Evolutionary conservation across 2,797 vertebrate species (phyloP), one percentile per base, ranked within the genome.

Genomic region (Bradypodion ventrale): DNA sequence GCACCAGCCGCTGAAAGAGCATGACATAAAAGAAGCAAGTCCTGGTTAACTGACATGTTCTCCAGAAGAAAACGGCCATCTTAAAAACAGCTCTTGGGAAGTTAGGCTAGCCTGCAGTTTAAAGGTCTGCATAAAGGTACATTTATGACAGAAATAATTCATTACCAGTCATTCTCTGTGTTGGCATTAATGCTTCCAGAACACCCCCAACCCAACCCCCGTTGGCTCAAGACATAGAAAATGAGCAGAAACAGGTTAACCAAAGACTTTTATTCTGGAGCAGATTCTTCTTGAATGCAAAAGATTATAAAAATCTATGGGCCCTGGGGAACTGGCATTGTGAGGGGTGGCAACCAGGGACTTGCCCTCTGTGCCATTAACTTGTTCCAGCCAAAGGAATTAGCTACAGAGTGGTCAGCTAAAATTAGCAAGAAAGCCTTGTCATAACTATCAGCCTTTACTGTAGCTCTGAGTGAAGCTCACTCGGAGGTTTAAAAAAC

Each of bases 1-100:
- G 92, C 83, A 95, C 93, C 73, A 95, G 89, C 13, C 94, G 93
- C 91, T 95, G 92, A 0, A 87, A 82, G 70, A 80, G 84, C 83
- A 93, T 74, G 60, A 88, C 82, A 91, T 88, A 83, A 52, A 85
- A 80, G 75, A 35, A 68, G 82, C 15, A 72, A 59, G 52, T 6
- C 25, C 81, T 29, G 35, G 74, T 84, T 87, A 82, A 82, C 16
- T 25, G 15, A 15, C 23, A 25, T 3, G 69, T 35, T 56, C 32
- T 49, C 42, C 19, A 63, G 52, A 23, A 82, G 75, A 46, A 49
- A 29, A 37, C 25, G 32, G 40, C 35, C 66, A 52, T 3, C 13
- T 29, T 13, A n/a, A 15, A 56, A 4, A 4, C 23, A 40, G 60
- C 25, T 16, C 12, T 37, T 76, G 15, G 27, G 10, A 65, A 81